Evolutionary conservation across 2,888 invertebrate species (phyloP).

Genomic region (Stenichneumon culpator): DNA sequence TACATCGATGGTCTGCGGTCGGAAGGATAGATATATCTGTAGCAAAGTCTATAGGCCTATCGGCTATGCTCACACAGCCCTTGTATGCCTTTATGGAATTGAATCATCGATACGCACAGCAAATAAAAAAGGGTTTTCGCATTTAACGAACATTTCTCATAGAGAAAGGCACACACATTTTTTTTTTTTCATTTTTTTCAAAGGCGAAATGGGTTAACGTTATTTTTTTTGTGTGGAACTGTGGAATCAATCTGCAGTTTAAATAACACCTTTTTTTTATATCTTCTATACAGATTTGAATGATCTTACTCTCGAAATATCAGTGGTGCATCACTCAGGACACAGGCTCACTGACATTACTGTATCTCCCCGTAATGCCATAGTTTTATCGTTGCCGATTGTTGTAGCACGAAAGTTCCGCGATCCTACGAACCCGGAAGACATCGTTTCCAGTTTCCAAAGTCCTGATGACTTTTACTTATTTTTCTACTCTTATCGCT

Average conservation of each 20-base stretch:
- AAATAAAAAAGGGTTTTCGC: neutral
- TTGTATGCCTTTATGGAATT: neutral
- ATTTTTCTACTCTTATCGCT: neutral
- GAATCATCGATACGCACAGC: neutral
- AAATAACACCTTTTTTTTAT: neutral
- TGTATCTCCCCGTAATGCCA: neutral
- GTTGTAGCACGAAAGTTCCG: neutral
- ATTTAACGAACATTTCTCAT: too few species aligned
- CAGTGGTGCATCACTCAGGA: neutral
- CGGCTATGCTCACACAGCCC: neutral
- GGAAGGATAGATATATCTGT: neutral
- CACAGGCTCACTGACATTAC: neutral
- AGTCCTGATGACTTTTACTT: neutral
- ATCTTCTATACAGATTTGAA: neutral
- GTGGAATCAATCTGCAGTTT: neutral
- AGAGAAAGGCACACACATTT: too few species aligned
- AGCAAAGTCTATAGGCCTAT: neutral
- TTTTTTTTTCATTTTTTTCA: too few species aligned
- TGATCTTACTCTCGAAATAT: neutral
- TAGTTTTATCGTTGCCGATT: neutral
- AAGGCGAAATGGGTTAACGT: too few species aligned
- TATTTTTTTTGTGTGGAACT: too few species aligned
- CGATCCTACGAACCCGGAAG: slow-evolving; percentile 14
- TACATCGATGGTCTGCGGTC: neutral
- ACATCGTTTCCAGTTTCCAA: neutral